Conservation (phyloP, 2,797 vertebrate species). For the Enteromius argenteus region DNA sequence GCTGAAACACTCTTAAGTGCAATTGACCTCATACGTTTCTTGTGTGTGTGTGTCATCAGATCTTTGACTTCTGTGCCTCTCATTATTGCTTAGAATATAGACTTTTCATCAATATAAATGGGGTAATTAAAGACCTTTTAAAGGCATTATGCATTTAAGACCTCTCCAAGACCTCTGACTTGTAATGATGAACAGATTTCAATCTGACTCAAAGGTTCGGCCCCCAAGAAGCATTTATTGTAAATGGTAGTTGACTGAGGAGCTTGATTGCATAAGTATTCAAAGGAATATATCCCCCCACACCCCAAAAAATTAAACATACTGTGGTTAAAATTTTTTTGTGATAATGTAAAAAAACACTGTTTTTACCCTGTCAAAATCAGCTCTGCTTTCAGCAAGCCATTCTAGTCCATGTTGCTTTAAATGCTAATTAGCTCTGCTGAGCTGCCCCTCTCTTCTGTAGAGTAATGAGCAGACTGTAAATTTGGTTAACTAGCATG, state of each 20-base stretch:
- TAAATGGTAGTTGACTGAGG: background rate
- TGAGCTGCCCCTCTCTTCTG: too few species aligned
- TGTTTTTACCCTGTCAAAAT: too few species aligned
- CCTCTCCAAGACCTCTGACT: slow-evolving; percentile 17
- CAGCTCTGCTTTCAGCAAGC: too few species aligned
- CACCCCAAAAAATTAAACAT: too few species aligned
- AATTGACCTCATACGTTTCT: background rate
- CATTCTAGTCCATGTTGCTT: too few species aligned
- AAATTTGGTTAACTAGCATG: too few species aligned
- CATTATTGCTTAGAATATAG: slow-evolving; percentile 22
- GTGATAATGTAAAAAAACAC: too few species aligned
- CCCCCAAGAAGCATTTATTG: background rate
- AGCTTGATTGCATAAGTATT: background rate
- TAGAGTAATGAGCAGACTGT: too few species aligned
- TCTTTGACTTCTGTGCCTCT: slow-evolving; percentile 10
- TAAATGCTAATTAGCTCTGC: too few species aligned
- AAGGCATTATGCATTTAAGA: slow-evolving; percentile 7
- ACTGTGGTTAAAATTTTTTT: too few species aligned
- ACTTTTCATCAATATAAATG: slow-evolving; percentile 31
- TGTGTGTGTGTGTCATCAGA: background rate
- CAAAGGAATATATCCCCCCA: background rate
- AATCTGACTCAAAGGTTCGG: background rate
- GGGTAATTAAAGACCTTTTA: slow-evolving; percentile 41
- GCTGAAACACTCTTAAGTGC: background rate
- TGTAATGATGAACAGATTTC: slow-evolving; percentile 2